These are phyloP conservation scores for Acleris literana DNA, from an alignment of 2,888 invertebrate species.

Conservation along the genomic window DNA sequence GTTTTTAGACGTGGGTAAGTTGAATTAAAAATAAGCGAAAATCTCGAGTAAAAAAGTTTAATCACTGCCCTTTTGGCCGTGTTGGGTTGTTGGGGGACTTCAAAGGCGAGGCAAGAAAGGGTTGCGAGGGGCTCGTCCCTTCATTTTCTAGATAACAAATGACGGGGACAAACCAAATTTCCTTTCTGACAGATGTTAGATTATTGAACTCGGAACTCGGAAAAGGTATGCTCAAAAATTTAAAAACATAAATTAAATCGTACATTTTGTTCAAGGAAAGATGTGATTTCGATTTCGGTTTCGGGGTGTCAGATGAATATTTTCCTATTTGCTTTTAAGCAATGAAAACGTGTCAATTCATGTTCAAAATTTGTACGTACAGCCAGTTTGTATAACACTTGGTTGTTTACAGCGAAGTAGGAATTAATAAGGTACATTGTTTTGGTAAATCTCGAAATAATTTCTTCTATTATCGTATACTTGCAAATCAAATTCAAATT, in stretches of 20 bases:
- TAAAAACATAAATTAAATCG: conserved; percentile 27
- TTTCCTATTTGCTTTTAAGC: no score
- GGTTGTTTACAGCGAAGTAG: no score
- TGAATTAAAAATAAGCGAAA: conserved; percentile 39
- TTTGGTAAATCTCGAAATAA: no score
- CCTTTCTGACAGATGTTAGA: conserved; percentile 42
- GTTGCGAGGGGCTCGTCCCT: conserved; percentile 38
- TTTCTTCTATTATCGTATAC: no score
- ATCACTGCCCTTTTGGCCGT: conserved; percentile 41
- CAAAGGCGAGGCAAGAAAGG: conserved; percentile 39
- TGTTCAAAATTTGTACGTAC: no score
- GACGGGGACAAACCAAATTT: conserved; percentile 45
- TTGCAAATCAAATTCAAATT: no score
- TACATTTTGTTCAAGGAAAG: conserved; percentile 4
- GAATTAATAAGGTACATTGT: no score
- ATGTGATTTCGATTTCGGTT: background rate
- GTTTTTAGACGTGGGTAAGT: conserved; percentile 29
- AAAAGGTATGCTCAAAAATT: conserved; percentile 22
- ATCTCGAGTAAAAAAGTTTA: conserved; percentile 38
- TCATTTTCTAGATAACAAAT: conserved; percentile 49
- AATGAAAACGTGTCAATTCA: no score
- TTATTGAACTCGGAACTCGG: conserved; percentile 35
- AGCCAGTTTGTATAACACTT: no score
- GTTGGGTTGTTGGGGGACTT: conserved; percentile 38
- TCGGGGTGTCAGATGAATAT: no score